Evolutionary conservation across 2,113 vertebrate genomes (phyloP), one percentile per base, ranked within the genome.

Genomic region (Oophaga pumilio): DNA sequence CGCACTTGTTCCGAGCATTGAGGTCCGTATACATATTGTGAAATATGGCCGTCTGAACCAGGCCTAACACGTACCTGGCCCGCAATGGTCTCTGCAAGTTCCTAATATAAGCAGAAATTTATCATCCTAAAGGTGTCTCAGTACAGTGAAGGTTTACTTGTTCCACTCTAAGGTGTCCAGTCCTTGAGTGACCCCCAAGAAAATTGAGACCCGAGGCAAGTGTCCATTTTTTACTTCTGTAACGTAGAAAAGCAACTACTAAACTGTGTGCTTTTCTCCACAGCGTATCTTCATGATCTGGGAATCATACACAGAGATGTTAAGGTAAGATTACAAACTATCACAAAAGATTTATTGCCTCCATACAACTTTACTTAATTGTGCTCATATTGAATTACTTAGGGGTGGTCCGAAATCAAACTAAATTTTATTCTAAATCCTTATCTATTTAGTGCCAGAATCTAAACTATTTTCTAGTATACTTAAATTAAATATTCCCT

Each of bases 231-330:
- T 20, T 20, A 20, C 18, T 11, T n/a, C 22, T n/a, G 1, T 76
- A 26, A 22, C 53, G 43, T 53, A 11, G 7, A 56, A 56, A 53
- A n/a, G 49, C 17, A 7, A 66, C 5, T 9, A 82, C 8, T 52
- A n/a, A 56, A 49, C 20, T 50, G 13, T 26, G 13, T 69, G 64
- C 0, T 91, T 43, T 81, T 84, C 85, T 73, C 84, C 3, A 43
- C 91, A 99, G 98, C 96, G 8, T 99, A 98, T 90, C 95, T 99
- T 69, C 98, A 99, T 2, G 96, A 98, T 90, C 91, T 97, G 94
- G 98, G 97, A 8, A 94, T 98, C 84, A 95, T 98, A 82, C 98
- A 99, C 90, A 94, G 97, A 89, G 98, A 99, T 0, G 93, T 99
- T 69, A 99, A 99, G 96, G 97, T 98, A 93, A 89, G 60, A 88